A percentile compares a stretch with the other conserved stretches of the same genome.
phyloP scores from a whole-genome alignment of 2,113 vertebrate genomes.

The Ornithorhynchus anatinus region DNA sequence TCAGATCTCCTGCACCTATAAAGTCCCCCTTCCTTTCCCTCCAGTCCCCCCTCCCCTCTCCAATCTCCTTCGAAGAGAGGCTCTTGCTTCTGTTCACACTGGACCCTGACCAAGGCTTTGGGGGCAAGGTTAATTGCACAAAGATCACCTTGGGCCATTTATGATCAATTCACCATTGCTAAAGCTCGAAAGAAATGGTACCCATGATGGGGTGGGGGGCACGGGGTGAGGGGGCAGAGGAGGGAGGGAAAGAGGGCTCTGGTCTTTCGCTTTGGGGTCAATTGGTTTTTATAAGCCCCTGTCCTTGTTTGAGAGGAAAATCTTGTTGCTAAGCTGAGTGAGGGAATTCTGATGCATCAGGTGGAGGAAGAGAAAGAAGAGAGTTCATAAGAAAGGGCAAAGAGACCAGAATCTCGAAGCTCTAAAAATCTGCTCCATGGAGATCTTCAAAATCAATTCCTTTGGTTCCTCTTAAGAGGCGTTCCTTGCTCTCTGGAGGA shows the following conservation, averaged over 20 bases:
- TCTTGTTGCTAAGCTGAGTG: neutral
- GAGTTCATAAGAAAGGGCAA: neutral
- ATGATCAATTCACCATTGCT: neutral
- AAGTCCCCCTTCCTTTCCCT: neutral
- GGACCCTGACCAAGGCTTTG: neutral
- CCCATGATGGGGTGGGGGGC: neutral
- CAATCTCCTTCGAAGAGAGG: neutral
- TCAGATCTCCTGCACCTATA: conserved; percentile 10
- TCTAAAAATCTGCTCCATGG: too few relatives aligned
- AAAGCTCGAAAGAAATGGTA: neutral
- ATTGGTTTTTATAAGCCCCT: neutral
- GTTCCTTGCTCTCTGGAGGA: too few relatives aligned
- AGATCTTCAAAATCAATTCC: too few relatives aligned
- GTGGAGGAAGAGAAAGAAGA: neutral
- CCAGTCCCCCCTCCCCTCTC: neutral
- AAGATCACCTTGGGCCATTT: neutral
- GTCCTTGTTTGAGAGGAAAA: conserved; percentile 4
- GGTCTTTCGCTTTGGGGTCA: neutral
- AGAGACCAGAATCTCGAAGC: too few relatives aligned
- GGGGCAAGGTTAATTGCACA: neutral
- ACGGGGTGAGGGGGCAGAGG: neutral
- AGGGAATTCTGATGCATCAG: neutral
- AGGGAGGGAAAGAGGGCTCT: neutral
- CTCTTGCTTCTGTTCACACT: neutral
- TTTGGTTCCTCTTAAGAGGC: too few relatives aligned